Evolutionary conservation across 2,888 invertebrate genomes (phyloP).

Genomic region (Tinea semifulvella): DNA sequence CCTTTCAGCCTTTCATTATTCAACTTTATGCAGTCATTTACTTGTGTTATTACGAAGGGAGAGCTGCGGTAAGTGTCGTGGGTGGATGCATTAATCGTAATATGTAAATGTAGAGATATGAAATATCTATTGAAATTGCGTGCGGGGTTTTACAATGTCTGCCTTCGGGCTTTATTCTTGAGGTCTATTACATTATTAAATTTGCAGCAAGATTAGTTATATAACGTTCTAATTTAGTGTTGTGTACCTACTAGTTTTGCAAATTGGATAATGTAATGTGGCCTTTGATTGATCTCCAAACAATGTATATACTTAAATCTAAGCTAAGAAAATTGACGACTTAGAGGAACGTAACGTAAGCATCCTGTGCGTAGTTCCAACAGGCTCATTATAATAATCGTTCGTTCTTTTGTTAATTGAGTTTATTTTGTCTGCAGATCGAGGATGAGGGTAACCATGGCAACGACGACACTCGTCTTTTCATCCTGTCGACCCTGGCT

Average conservation of each 20-base stretch:
- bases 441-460: constrained; percentile 99
- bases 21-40: constrained; percentile 66
- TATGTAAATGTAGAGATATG: constrained; percentile 60
- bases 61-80: constrained; percentile 56
- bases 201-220: no score
- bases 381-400: no score
- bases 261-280: no score
- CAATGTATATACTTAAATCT: not conserved
- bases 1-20: constrained; percentile 66
- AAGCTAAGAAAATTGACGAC: not conserved
- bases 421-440: constrained; percentile 73
- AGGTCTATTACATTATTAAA: no score
- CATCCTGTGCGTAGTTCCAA: not conserved
- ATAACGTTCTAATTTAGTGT: no score
- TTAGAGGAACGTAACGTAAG: not conserved
- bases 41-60: constrained; percentile 63
- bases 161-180: not conserved
- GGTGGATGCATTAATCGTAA: constrained; percentile 64
- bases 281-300: no score
- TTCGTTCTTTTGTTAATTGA: not conserved
- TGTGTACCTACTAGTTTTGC: no score
- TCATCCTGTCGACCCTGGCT: constrained; percentile 93
- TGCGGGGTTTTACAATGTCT: constrained; percentile 36
- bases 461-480: constrained; percentile 96
- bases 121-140: constrained; percentile 61